phyloP scores from a whole-genome alignment of 2,113 vertebrate species.

The Mastomys coucha region DNA sequence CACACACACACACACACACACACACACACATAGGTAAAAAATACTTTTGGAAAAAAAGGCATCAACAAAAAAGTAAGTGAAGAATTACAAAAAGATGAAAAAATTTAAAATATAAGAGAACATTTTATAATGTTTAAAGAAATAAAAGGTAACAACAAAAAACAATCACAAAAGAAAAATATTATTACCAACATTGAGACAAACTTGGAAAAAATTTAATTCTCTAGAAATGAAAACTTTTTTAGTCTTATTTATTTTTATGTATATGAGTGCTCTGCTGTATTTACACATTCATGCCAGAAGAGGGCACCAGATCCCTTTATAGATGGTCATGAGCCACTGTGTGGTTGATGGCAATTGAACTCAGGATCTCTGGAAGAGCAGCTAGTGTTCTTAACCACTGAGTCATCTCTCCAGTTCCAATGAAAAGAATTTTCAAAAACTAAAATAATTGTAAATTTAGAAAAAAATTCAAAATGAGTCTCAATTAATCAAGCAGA shows the following conservation, averaged over 20 bases:
- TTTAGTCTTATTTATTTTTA: background rate
- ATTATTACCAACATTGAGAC: background rate
- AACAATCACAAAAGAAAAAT: background rate
- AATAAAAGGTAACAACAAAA: constrained; percentile 33
- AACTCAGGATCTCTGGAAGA: no score
- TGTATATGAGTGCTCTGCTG: no score
- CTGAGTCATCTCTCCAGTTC: no score
- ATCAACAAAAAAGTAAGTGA: background rate
- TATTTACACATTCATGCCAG: no score
- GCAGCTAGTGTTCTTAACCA: no score
- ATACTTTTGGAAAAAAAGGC: background rate
- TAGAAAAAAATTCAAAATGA: constrained; percentile 40
- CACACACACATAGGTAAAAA: background rate
- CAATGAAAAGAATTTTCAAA: background rate
- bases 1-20: background rate
- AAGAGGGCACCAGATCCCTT: no score
- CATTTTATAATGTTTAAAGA: constrained; percentile 29
- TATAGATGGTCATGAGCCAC: no score
- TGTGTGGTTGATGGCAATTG: no score
- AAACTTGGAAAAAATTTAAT: constrained; percentile 14
- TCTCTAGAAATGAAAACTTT: constrained; percentile 30
- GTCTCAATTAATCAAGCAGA: constrained; percentile 18
- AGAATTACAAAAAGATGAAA: constrained; percentile 44
- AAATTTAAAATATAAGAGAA: background rate
- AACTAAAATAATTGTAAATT: background rate